A percentile compares a stretch with the other conserved stretches of the same genome.
These are phyloP conservation scores for Ormyrus labotus DNA, from an alignment of 2,888 invertebrate genomes.

Conservation along the genomic window DNA sequence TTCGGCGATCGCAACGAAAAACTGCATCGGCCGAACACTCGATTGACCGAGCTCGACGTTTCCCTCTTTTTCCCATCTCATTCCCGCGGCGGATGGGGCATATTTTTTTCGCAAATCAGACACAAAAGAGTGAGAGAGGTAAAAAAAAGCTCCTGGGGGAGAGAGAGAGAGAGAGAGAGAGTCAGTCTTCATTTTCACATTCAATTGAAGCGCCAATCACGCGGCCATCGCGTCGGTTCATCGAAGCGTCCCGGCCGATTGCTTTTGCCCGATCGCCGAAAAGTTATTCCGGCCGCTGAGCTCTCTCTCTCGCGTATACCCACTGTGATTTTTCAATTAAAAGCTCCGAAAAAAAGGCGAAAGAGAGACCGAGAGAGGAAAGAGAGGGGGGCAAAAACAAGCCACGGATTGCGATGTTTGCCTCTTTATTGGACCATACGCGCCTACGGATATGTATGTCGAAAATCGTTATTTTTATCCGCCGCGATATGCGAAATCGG, in stretches of 20 bases:
- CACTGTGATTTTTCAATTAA: constrained; percentile 57
- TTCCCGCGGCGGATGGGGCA: background rate
- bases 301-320: background rate
- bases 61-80: background rate
- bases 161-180: constrained; percentile 5
- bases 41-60: too few relatives aligned
- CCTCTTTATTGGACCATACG: constrained; percentile 43
- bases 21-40: too few relatives aligned
- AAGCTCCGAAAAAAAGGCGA: constrained; percentile 27
- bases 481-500: constrained; percentile 38
- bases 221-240: constrained; percentile 47
- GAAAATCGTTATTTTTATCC: constrained; percentile 48
- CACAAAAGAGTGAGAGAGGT: background rate
- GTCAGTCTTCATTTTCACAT: constrained; percentile 54
- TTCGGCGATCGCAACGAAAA: too few relatives aligned
- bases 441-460: constrained; percentile 11
- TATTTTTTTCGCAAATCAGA: constrained; percentile 31
- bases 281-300: constrained; percentile 44
- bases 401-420: constrained; percentile 26
- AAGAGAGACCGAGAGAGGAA: background rate
- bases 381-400: background rate
- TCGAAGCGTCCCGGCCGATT: constrained; percentile 47
- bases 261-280: constrained; percentile 46
- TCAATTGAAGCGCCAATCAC: constrained; percentile 57
- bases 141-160: background rate